phyloP scores from a whole-genome alignment of 2,797 vertebrate genomes.

The Falco naumanni region DNA sequence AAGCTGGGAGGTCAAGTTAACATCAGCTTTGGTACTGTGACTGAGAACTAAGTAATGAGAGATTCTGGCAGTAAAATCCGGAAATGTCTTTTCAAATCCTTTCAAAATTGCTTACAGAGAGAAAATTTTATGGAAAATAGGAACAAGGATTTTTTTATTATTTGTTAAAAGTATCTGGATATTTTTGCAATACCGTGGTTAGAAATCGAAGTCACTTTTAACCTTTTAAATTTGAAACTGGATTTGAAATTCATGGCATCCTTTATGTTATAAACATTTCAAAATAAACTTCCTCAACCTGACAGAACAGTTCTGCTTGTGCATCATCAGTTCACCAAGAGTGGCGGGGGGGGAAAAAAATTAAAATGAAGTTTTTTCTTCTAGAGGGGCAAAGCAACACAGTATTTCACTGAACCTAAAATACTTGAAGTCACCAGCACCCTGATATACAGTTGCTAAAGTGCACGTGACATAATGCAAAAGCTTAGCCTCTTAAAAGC shows the following conservation, averaged over 20 bases:
- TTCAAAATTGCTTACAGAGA: neutral
- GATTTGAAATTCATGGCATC: neutral
- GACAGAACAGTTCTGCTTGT: neutral
- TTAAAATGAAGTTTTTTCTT: neutral
- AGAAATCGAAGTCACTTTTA: neutral
- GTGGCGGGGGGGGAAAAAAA: neutral
- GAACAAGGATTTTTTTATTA: neutral
- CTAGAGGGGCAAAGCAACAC: neutral
- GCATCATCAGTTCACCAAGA: neutral
- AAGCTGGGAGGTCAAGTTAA: neutral
- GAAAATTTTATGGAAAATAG: neutral
- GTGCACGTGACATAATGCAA: neutral
- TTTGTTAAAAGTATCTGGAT: neutral
- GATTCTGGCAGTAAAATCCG: neutral
- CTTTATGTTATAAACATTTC: neutral
- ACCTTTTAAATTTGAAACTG: neutral
- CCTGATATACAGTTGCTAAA: neutral
- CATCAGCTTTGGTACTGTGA: neutral
- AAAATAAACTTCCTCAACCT: neutral
- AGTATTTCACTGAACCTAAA: neutral
- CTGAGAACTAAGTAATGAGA: neutral
- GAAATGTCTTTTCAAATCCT: neutral
- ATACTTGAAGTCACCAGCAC: neutral
- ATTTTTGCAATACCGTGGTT: neutral
- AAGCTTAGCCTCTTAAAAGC: neutral